These are phyloP conservation scores for Pinna nobilis DNA, from an alignment of 1,140 invertebrate genomes.

Conservation along the genomic window DNA sequence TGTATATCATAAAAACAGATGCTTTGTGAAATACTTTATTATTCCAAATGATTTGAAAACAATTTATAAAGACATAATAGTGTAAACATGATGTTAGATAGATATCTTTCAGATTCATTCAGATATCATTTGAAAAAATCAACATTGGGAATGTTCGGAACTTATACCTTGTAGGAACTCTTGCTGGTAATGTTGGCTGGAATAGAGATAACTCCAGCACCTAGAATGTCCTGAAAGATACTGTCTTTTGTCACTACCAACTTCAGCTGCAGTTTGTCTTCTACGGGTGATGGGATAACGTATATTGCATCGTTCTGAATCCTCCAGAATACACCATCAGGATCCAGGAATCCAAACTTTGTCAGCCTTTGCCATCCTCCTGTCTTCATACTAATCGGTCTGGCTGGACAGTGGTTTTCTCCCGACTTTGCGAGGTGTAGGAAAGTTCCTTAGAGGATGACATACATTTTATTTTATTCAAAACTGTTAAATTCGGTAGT, in stretches of 20 bases:
- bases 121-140: not conserved
- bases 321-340: conserved; percentile 26
- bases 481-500: no score
- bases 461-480: no score
- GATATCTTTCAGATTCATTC: not conserved
- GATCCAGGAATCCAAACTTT: conserved; percentile 29
- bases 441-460: conserved; percentile 40
- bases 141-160: no score
- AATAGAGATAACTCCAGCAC: conserved; percentile 42
- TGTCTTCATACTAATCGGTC: conserved; percentile 16
- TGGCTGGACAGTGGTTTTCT: conserved; percentile 43
- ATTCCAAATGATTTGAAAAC: no score
- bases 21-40: no score
- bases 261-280: conserved; percentile 43
- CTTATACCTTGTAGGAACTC: conserved; percentile 46
- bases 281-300: conserved; percentile 16
- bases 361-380: conserved; percentile 32
- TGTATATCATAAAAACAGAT: no score
- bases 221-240: conserved; percentile 35
- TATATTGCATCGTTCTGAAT: conserved; percentile 33
- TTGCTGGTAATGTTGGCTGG: conserved; percentile 43
- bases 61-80: no score
- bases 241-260: conserved; percentile 30
- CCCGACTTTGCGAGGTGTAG: conserved; percentile 39
- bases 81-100: no score